phyloP scores from a whole-genome alignment of 2,888 invertebrate genomes.

The Nephrotoma flavescens region DNA sequence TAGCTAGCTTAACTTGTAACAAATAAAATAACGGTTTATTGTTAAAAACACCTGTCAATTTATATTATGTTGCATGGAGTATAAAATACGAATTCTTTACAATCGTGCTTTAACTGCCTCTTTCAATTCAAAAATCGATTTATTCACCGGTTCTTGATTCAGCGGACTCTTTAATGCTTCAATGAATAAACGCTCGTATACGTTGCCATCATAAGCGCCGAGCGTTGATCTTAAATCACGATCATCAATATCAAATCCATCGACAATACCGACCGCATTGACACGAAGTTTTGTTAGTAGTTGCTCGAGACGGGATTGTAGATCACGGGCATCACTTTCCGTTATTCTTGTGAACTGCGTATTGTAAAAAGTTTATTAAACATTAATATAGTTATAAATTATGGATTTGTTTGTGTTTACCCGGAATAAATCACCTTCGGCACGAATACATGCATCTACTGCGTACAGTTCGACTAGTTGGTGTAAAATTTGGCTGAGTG shows the following conservation, averaged over 20 bases:
- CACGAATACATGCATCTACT: constrained; percentile 57
- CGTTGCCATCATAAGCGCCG: constrained; percentile 71
- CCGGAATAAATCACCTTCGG: constrained; percentile 64
- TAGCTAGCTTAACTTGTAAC: too few species aligned
- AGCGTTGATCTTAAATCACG: constrained; percentile 59
- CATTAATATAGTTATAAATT: neutral
- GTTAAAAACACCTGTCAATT: too few species aligned
- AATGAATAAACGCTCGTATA: constrained; percentile 65
- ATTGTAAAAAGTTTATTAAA: neutral
- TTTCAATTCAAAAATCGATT: neutral
- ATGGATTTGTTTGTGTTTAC: constrained; percentile 34
- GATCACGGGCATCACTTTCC: constrained; percentile 24
- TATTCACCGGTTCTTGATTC: constrained; percentile 38
- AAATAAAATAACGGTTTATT: too few species aligned
- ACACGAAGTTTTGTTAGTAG: constrained; percentile 59
- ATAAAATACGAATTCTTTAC: neutral
- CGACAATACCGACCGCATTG: constrained; percentile 80
- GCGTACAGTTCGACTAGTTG: constrained; percentile 66
- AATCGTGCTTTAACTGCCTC: neutral
- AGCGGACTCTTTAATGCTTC: constrained; percentile 70
- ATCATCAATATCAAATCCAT: constrained; percentile 77
- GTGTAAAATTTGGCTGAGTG: constrained; percentile 45
- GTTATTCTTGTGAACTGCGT: constrained; percentile 25
- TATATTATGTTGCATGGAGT: too few species aligned
- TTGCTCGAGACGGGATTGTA: constrained; percentile 56